Conservation (phyloP, 2,797 vertebrate species). For the Poecilia velifera region DNA sequence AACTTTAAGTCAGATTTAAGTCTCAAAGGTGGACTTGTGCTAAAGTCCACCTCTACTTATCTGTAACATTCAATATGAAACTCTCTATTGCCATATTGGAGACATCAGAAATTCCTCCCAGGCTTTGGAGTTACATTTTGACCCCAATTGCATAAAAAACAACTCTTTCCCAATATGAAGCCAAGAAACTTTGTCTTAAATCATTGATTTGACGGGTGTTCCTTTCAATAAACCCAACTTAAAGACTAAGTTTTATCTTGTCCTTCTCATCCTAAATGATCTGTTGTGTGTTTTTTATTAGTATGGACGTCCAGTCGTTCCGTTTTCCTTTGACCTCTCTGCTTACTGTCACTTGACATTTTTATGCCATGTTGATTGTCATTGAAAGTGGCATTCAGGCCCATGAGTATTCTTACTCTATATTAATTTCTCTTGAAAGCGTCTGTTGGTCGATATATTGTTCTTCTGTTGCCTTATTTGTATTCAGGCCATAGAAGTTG, state of each 20-base stretch:
- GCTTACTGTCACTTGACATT: constrained; percentile 6
- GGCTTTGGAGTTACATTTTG: background rate
- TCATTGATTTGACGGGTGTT: background rate
- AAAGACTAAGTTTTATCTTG: background rate
- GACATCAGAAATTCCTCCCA: background rate
- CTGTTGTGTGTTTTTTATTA: background rate
- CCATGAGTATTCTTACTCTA: constrained; percentile 2
- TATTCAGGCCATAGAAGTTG: constrained; percentile 6
- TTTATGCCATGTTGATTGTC: constrained; percentile 32
- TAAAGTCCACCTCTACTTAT: too few species aligned
- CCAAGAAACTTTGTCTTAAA: background rate
- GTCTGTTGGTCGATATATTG: constrained; percentile 37
- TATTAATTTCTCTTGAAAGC: constrained; percentile 35
- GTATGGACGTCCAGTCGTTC: constrained; percentile 16
- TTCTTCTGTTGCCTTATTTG: constrained; percentile 21
- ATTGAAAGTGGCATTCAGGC: constrained; percentile 28
- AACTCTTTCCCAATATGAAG: background rate
- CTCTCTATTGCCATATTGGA: background rate
- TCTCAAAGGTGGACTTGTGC: background rate
- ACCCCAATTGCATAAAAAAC: background rate
- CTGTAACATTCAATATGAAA: too few species aligned
- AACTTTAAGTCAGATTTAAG: background rate
- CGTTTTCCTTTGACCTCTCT: constrained; percentile 25
- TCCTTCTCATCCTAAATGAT: background rate
- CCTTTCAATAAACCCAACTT: background rate